Percentiles rank a stretch among this genome's conserved stretches.
These are phyloP conservation scores for Caenorhabditis sp. DNA, from an alignment of 2,888 invertebrate genomes.

Conservation along the genomic window DNA sequence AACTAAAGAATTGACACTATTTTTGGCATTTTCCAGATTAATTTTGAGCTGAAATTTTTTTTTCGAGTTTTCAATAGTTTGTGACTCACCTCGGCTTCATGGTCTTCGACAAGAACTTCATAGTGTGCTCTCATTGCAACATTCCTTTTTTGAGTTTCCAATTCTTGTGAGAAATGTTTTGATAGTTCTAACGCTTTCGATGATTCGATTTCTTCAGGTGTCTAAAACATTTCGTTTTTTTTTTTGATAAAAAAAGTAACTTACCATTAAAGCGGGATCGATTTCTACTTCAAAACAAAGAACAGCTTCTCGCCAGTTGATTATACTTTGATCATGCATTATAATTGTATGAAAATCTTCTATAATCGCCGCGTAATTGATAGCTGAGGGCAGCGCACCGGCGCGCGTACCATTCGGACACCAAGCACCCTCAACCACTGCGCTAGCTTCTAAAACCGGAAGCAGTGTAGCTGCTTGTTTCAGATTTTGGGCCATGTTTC, in stretches of 20 bases:
- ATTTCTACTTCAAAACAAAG: not conserved
- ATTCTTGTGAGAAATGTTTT: not conserved
- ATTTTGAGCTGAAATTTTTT: too few relatives aligned
- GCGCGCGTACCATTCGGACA: conserved; percentile 36
- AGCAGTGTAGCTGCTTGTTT: conserved; percentile 2
- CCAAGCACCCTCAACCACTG: conserved; percentile 33
- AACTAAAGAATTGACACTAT: not conserved
- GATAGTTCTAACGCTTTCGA: too few relatives aligned
- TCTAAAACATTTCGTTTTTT: too few relatives aligned
- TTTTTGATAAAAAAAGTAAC: too few relatives aligned
- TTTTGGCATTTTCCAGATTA: not conserved
- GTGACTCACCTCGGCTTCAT: not conserved
- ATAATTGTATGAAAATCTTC: conserved; percentile 27
- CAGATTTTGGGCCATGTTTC: conserved; percentile 12
- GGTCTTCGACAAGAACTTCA: not conserved
- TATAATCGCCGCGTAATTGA: conserved; percentile 5
- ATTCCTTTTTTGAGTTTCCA: not conserved
- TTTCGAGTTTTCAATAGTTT: too few relatives aligned
- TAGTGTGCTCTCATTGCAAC: too few relatives aligned
- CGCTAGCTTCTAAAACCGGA: conserved; percentile 4
- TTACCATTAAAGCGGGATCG: not conserved
- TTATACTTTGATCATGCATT: conserved; percentile 3
- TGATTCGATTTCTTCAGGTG: too few relatives aligned
- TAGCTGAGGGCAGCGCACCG: conserved; percentile 15
- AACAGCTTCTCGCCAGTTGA: conserved; percentile 17